Percentiles rank a stretch among this genome's conserved stretches.
These are phyloP conservation scores for Rhopalosiphum maidis DNA, from an alignment of 1,140 invertebrate species.

Conservation along the genomic window DNA sequence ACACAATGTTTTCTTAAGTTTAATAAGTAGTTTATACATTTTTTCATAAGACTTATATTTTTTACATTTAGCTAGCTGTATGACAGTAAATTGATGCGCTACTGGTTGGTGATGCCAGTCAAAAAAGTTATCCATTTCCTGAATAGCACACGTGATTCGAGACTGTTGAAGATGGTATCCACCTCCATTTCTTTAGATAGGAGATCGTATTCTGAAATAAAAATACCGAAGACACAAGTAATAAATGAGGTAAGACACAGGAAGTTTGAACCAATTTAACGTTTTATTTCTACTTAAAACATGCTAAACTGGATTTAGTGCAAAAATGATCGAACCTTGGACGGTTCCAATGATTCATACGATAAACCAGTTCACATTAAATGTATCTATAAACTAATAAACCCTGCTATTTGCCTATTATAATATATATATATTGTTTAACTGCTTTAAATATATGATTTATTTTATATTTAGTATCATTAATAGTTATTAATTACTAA, in stretches of 20 bases:
- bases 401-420: neutral
- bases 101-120: conserved; percentile 2
- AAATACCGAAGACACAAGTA: conserved; percentile 2
- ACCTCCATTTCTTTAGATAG: conserved; percentile 31
- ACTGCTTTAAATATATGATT: neutral
- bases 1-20: neutral
- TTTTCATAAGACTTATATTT: neutral
- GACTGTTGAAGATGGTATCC: conserved; percentile 5
- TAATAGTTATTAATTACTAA: too few species aligned
- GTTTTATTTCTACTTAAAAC: neutral
- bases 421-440: neutral
- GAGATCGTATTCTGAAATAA: conserved; percentile 16
- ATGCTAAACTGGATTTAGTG: conserved; percentile 7
- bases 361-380: neutral
- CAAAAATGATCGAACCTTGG: conserved; percentile 23
- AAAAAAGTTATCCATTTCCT: conserved; percentile 4
- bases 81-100: neutral
- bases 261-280: neutral
- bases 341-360: neutral
- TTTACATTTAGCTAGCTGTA: neutral
- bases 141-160: neutral
- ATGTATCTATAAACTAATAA: neutral
- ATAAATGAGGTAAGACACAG: conserved; percentile 18
- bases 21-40: neutral
- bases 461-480: neutral